Conservation (phyloP, 2,797 vertebrate species). For the Diplodus puntazzo region DNA sequence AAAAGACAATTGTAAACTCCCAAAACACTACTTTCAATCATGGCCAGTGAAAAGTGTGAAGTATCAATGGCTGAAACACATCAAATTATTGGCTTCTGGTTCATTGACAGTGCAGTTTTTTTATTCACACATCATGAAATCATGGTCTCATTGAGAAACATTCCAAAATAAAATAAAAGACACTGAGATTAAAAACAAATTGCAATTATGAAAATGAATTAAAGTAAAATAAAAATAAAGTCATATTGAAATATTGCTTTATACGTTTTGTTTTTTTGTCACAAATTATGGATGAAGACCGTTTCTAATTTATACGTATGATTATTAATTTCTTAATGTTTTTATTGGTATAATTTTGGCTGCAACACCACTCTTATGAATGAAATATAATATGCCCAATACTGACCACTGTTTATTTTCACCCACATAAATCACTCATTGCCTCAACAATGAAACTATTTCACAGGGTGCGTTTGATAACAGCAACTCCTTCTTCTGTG, state of each 20-base stretch:
- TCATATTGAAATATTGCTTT: too few species aligned
- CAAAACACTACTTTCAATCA: not conserved
- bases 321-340: not conserved
- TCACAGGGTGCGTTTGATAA: not conserved
- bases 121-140: too few species aligned
- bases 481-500: not conserved
- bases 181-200: not conserved
- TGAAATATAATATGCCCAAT: not conserved
- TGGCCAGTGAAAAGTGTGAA: too few species aligned
- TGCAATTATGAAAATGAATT: not conserved
- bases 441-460: not conserved
- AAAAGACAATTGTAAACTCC: not conserved
- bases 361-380: not conserved
- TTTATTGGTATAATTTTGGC: not conserved
- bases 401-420: not conserved
- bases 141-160: too few species aligned
- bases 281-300: not conserved
- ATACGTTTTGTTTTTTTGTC: not conserved
- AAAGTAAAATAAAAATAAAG: not conserved
- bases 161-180: not conserved
- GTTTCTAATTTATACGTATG: not conserved
- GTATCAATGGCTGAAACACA: too few species aligned
- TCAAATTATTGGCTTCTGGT: too few species aligned
- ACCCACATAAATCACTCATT: not conserved
- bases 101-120: too few species aligned